These are phyloP conservation scores for Uria lomvia DNA, from an alignment of 2,113 vertebrate genomes.

Conservation along the genomic window DNA sequence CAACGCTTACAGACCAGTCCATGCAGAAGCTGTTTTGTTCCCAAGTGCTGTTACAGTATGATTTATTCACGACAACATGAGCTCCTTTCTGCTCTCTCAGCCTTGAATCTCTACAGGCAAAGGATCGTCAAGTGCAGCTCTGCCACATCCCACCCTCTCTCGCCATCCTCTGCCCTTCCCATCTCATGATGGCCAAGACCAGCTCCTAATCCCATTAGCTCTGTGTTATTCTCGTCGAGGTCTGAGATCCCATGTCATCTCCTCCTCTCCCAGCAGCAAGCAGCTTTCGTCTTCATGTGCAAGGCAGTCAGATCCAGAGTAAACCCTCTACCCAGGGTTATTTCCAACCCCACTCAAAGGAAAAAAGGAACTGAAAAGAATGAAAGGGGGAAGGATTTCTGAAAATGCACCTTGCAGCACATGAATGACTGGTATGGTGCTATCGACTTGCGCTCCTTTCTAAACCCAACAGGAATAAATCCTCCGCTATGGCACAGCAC, in stretches of 20 bases:
- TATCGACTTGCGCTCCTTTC: not conserved
- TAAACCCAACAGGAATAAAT: not conserved
- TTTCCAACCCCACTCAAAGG: not conserved
- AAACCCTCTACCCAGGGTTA: not conserved
- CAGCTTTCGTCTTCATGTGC: no score
- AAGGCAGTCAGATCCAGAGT: not conserved
- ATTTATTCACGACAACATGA: not conserved
- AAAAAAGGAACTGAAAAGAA: not conserved
- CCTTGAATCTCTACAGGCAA: not conserved
- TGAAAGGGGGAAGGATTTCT: not conserved
- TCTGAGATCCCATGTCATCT: not conserved
- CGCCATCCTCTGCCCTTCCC: not conserved
- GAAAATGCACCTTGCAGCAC: not conserved
- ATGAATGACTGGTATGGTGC: fast-evolving
- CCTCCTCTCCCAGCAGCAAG: not conserved
- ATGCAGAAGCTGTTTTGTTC: not conserved
- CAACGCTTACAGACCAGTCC: not conserved
- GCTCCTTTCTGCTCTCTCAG: not conserved
- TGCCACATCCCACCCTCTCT: not conserved
- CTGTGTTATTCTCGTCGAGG: not conserved
- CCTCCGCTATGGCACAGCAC: not conserved
- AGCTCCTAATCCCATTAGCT: not conserved
- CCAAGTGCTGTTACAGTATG: not conserved
- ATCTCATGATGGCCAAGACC: not conserved
- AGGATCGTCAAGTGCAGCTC: not conserved